Evolutionary conservation across 2,888 invertebrate genomes (phyloP), one percentile per base, ranked within the genome.

Genomic region (Hirtodrosophila histrioides): DNA sequence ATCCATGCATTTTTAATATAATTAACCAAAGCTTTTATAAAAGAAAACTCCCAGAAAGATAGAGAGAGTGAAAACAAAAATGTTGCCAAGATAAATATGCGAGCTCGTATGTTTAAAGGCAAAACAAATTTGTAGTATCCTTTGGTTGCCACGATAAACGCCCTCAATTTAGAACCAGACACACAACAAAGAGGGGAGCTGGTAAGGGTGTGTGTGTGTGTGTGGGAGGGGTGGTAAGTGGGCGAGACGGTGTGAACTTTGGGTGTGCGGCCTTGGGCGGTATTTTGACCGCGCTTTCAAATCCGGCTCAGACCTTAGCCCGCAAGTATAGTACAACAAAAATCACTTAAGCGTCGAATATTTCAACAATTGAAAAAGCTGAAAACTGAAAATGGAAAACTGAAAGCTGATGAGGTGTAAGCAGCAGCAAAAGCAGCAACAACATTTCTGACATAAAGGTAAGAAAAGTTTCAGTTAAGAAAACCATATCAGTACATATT

Each of bases 291-390:
- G 49, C 9, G 48, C 39, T 45, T 55, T 55, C 36, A 46, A 72
- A 71, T 36, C 7, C 39, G 27, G 24, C 40, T 54, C 29, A 58
- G 55, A 39, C 68, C 17, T 24, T 51, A 55, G 74, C 62, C 65
- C 57, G 48, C 77, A 83, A 80, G 75, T 70, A 56, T 66, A 78
- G 75, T 76, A 84, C 83, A 86, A 70, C 65, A 69, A 74, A 84
- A 84, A 84, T 86, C 83, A 84, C 83, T 84, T 84, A 81, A 74
- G 72, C 69, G 74, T 61, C 70, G 49, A 72, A 78, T 78, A 68
- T 80, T 70, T 68, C 45, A 69, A 73, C 75, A 86, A 68, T 73
- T 50, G 75, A 73, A 49, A 69, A 17, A 17, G 17, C 17, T 17
- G 17, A 17, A 17, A 17, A 17, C 17, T 17, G 17, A 17, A 17